Evolutionary conservation across 92 coral and sea anemone species (phyloP).

Genomic region (Metridium senile): DNA sequence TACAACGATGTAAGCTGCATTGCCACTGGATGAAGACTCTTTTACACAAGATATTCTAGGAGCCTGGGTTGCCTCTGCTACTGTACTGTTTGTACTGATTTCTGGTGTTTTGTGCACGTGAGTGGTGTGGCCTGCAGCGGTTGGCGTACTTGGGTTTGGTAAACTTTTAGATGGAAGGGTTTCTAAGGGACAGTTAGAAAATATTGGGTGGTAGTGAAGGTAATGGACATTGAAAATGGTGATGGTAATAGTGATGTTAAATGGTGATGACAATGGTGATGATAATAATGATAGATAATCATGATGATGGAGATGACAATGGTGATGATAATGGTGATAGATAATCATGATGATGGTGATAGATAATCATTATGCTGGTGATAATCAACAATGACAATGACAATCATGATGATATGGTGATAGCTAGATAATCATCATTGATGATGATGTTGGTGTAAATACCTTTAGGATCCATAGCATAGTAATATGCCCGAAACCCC

Average conservation of each 20-base stretch:
- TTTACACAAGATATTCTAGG: not conserved
- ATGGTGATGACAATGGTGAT: too few relatives aligned
- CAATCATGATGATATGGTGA: not conserved
- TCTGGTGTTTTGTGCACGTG: not conserved
- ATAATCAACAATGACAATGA: not conserved
- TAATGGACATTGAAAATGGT: too few relatives aligned
- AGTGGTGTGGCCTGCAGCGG: not conserved
- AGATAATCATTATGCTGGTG: not conserved
- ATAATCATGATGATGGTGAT: too few relatives aligned
- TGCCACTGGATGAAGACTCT: not conserved
- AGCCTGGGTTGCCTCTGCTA: not conserved
- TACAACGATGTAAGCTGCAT: constrained; percentile 19
- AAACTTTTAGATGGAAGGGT: not conserved
- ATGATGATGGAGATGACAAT: too few relatives aligned
- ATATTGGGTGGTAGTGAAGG: too few relatives aligned
- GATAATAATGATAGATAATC: too few relatives aligned
- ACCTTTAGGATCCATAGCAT: constrained; percentile 8
- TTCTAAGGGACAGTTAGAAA: too few relatives aligned
- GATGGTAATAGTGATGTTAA: too few relatives aligned
- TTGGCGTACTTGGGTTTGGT: not conserved
- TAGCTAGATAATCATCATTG: too few relatives aligned
- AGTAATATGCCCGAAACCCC: constrained; percentile 49
- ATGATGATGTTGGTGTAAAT: not conserved
- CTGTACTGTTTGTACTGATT: not conserved
- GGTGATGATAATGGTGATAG: too few relatives aligned